Base-by-base conservation (phyloP, 2,797 vertebrate species). In the Hypotaenidia okinawae region DNA sequence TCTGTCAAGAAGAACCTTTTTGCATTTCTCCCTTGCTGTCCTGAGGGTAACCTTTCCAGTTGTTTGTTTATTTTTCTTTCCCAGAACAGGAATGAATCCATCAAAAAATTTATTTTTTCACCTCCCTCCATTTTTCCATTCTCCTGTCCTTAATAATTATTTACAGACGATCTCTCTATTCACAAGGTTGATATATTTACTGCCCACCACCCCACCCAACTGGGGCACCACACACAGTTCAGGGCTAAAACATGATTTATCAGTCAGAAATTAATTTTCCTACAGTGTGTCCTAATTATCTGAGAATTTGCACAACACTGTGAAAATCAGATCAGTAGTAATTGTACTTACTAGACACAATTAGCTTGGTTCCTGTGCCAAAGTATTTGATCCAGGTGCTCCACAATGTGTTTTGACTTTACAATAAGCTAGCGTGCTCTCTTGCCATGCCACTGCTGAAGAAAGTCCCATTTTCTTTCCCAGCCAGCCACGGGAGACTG, bases 291-390 rank as follows among this genome's bases (percentile, higher is more conserved):
- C 41, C 58, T 70, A 58, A 61, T 74, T 75, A 58, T 43, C 58
- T 33, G 22, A 91, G 51, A 58, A 81, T 4, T 10, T 35, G 11
- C 68, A 58, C 32, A 35, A 61, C 16, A 57, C 17, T 41, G 21
- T 73, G 30, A 78, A 91, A 62, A 37, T 41, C 3, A 43, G 7
- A 83, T 73, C 1, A 82, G 18, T 33, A 13, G 28, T 23, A 80
- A 64, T 13, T 10, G 35, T 89, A 96, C 96, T 96, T 93, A 97
- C 96, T 16, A 13, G 95, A 93, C 45, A 96, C 2, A 13, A 92
- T 85, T 8, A 97, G n/a, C 47, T 91, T 94, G 24, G 96, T 96
- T 87, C 96, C 96, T 0, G 0, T 66, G 55, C 96, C 90, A 0
- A 96, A 96, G 73, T 81, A 86, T 33, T 97, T 96, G 39, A 78